phyloP scores from a whole-genome alignment of 2,888 invertebrate genomes.

The Aspidiotus rigidus region DNA sequence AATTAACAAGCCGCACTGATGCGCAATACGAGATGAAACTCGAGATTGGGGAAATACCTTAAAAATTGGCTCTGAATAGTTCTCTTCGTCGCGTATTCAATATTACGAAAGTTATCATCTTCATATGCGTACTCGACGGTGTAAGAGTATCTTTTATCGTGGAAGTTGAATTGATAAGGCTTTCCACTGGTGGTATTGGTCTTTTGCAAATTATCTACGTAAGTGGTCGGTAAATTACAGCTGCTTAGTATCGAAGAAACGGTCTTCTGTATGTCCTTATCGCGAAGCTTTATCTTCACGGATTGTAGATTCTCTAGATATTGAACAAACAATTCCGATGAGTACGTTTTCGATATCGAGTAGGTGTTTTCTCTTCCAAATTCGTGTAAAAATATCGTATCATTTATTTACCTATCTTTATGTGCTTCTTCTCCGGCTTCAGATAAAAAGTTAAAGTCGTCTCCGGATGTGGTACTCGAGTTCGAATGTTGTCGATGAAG shows the following conservation, averaged over 20 bases:
- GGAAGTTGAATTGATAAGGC: slow-evolving; percentile 35
- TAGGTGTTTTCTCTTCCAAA: not conserved
- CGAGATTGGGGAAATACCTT: slow-evolving; percentile 4
- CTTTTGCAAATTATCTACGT: slow-evolving; percentile 63
- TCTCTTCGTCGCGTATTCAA: not conserved
- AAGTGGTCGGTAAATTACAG: slow-evolving; percentile 77
- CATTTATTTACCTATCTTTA: slow-evolving; percentile 17
- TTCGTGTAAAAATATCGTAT: not conserved
- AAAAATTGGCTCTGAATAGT: slow-evolving; percentile 11
- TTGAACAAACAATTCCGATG: not conserved
- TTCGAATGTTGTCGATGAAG: slow-evolving; percentile 67
- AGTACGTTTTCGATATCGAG: not conserved
- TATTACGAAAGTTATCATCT: not conserved
- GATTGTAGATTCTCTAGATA: slow-evolving; percentile 56
- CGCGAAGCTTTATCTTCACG: slow-evolving; percentile 63
- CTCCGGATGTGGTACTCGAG: slow-evolving; percentile 52
- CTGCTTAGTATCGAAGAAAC: slow-evolving; percentile 67
- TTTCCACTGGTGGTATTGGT: slow-evolving; percentile 41
- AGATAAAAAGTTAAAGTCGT: slow-evolving; percentile 71
- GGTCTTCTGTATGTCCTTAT: slow-evolving; percentile 59
- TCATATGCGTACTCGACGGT: not conserved
- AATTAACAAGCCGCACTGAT: slow-evolving; percentile 42
- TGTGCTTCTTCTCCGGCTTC: slow-evolving; percentile 46
- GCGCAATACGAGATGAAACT: slow-evolving; percentile 36
- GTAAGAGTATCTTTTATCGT: not conserved